Evolutionary conservation across 2,888 invertebrate species (phyloP).

Genomic region (Liopterus haemorrhoidalis): DNA sequence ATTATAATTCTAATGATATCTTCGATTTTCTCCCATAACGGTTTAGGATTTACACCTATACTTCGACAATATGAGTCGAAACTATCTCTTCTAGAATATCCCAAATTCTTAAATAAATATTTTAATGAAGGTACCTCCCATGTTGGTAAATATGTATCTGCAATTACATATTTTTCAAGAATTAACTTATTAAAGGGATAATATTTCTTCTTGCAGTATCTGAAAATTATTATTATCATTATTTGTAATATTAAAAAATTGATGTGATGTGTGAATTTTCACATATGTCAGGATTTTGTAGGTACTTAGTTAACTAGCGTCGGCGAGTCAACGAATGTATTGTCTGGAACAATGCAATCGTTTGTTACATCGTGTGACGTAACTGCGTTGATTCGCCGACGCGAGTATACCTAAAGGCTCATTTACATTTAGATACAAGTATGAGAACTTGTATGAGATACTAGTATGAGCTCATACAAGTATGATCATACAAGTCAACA

Average conservation of each 20-base stretch:
- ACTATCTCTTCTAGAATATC: slow-evolving; percentile 79
- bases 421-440: no score
- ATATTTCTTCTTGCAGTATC: slow-evolving; percentile 84
- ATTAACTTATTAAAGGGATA: slow-evolving; percentile 79
- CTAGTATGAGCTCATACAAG: no score
- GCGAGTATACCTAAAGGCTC: no score
- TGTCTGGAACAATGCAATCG: no score
- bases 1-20: slow-evolving; percentile 67
- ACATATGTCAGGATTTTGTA: no score
- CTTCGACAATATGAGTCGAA: slow-evolving; percentile 70
- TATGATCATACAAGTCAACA: no score
- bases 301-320: no score
- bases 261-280: slow-evolving; percentile 5
- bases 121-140: slow-evolving; percentile 84
- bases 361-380: no score
- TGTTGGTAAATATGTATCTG: slow-evolving; percentile 87
- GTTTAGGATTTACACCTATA: slow-evolving; percentile 62
- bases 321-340: no score
- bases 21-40: slow-evolving; percentile 76
- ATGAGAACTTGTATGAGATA: no score
- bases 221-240: slow-evolving; percentile 41
- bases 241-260: no score
- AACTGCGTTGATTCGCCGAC: no score
- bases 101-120: slow-evolving; percentile 62
- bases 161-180: slow-evolving; percentile 86